Conservation (phyloP, 2,113 vertebrate genomes). For the Indicator indicator region DNA sequence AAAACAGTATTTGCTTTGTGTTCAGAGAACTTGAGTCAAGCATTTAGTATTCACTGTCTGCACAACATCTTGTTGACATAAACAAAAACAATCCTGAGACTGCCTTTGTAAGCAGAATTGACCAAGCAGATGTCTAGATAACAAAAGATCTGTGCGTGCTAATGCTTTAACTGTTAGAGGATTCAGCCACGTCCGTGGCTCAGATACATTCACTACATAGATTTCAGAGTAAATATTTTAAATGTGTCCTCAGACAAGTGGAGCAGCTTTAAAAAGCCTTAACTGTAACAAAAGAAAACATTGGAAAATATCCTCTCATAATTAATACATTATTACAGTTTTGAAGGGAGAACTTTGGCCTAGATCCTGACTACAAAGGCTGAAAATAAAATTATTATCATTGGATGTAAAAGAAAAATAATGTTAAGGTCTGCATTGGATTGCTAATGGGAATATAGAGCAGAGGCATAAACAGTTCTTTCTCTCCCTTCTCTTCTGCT, state of each 20-base stretch:
- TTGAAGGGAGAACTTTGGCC: no score
- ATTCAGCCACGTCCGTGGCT: fast-evolving
- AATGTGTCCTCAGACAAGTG: neutral
- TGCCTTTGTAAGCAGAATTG: neutral
- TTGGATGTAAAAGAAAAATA: no score
- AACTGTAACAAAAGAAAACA: neutral
- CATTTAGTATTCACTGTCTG: neutral
- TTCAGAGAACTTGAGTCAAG: neutral
- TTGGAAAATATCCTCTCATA: neutral
- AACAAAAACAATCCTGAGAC: neutral
- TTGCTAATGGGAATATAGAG: no score
- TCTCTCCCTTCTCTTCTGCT: no score
- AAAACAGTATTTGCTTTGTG: neutral
- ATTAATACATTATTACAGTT: neutral
- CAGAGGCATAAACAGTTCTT: no score
- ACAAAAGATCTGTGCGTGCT: neutral
- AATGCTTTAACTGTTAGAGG: neutral
- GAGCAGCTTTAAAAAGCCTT: neutral
- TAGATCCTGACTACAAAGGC: no score
- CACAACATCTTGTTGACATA: neutral
- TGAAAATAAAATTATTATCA: no score
- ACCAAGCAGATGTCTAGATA: neutral
- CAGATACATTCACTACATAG: neutral
- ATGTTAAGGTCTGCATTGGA: no score
- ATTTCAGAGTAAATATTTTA: neutral